Conservation (phyloP, 1,140 invertebrate genomes). For the Achatina immaculata region DNA sequence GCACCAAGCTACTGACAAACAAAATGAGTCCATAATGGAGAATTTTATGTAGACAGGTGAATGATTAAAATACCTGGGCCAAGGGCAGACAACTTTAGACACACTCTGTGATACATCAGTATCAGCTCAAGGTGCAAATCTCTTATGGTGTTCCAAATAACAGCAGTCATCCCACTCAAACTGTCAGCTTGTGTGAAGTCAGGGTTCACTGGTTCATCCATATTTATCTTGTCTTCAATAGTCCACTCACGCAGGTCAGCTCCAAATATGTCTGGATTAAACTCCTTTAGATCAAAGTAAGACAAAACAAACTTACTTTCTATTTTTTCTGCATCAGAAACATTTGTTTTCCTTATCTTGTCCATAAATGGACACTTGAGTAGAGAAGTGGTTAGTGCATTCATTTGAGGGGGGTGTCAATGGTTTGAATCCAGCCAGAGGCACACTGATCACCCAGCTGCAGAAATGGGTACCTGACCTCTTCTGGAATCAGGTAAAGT, state of each 20-base stretch:
- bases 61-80: constrained; percentile 15
- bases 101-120: constrained; percentile 68
- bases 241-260: constrained; percentile 40
- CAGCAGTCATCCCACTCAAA: constrained; percentile 52
- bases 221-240: constrained; percentile 34
- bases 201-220: constrained; percentile 37
- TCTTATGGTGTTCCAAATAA: constrained; percentile 67
- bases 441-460: too few relatives aligned
- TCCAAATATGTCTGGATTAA: constrained; percentile 65
- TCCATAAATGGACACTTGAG: too few relatives aligned
- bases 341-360: too few relatives aligned
- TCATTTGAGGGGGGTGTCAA: too few relatives aligned
- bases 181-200: constrained; percentile 47
- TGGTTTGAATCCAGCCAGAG: too few relatives aligned
- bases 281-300: constrained; percentile 50
- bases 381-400: too few relatives aligned
- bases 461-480: too few relatives aligned
- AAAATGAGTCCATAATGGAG: too few relatives aligned
- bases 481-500: too few relatives aligned
- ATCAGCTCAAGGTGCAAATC: constrained; percentile 69
- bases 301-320: not conserved
- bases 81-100: constrained; percentile 63
- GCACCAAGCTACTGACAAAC: too few relatives aligned
- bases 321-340: not conserved
- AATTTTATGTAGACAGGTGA: too few relatives aligned